Evolutionary conservation across 1,140 invertebrate species (phyloP), one percentile per base, ranked within the genome.

Genomic region (Drosophila albomicans): DNA sequence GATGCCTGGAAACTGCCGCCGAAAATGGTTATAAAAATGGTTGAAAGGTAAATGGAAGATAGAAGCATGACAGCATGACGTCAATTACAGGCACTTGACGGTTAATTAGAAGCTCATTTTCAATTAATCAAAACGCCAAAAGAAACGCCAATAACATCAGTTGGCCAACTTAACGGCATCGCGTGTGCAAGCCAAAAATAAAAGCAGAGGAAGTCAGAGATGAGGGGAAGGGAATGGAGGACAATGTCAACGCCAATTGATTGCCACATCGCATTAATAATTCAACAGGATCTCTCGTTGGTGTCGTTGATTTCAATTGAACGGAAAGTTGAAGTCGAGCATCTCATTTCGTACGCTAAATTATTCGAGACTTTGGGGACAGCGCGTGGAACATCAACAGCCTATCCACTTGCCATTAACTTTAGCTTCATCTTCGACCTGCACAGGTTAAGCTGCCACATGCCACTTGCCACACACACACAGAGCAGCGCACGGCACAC

Each of bases 31-130:
- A 15, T 25, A 35, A 43, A 32, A 32, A 45, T 54, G 25, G 48
- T 45, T 45, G 7, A 43, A 65, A 58, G 41, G 41, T 49, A 65
- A 41, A 63, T 13, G 38, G 6, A 3, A 6, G 35, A 32, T 8
- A 13, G 11, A 4, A 3, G 11, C 58, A 43, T 10, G 51, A 52
- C 76, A 46, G 15, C 58, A 67, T 80, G 78, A 62, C 38, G 54
- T 77, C 74, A 81, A 78, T 78, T 80, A 67, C 25, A 49, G 49
- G 70, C 62, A 73, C 62, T 79, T 71, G 56, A 32, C 76, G 57
- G 80, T 70, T 85, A 90, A 89, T 88, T 88, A 79, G 87, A 79
- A 77, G 80, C 86, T 90, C 75, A 81, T 90, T 85, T 90, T 79
- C 86, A 79, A 89, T 89, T 89, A 89, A 81, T 89, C 86, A 89